Evolutionary conservation across 2,113 vertebrate genomes (phyloP), one percentile per base, ranked within the genome.

Genomic region (Dascyllus trimaculatus): DNA sequence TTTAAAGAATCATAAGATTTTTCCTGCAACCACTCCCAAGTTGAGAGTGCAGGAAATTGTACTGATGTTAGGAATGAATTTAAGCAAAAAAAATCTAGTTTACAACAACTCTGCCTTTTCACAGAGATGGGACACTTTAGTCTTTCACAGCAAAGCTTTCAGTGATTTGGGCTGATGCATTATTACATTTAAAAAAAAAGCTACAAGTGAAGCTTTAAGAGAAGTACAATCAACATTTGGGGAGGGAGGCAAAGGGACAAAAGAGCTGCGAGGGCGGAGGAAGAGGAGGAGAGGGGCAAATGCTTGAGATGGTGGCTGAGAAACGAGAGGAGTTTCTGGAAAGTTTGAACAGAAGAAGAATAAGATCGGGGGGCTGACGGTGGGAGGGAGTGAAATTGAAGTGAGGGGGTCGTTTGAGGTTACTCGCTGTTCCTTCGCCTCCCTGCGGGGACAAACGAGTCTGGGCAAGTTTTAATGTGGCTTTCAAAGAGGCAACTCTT

Each of bases 281-380:
- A 43, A 15, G 22, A 11, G 53, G 10, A 11, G 22, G 6, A 46
- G 46, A n/a, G 61, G 65, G 64, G 57, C 1, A 15, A 74, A 88
- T 88, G 82, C 52, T 86, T 85, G 45, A 68, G 66, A 25, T 17
- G 74, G 53, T 60, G 84, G 77, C 85, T 69, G 79, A 85, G 88
- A 81, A 83, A 90, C 77, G 4, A 73, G 81, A 61, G 54, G 4
- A 53, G 63, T 74, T 89, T 82, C 58, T 71, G 40, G 71, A 74
- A 73, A 59, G 75, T 78, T 69, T 76, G 32, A 71, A 79, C 38
- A 84, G 53, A 69, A 76, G 76, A 35, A 77, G 85, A 84, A 82
- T 52, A 46, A 63, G 75, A 74, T 58, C 2, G 0, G 0, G 45
- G 22, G 24, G 24, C 14, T 21, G 45, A 26, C 5, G 65, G 40